These are phyloP conservation scores for Zoanthus solanderi DNA, from an alignment of 92 coral and sea anemone genomes.

Conservation along the genomic window DNA sequence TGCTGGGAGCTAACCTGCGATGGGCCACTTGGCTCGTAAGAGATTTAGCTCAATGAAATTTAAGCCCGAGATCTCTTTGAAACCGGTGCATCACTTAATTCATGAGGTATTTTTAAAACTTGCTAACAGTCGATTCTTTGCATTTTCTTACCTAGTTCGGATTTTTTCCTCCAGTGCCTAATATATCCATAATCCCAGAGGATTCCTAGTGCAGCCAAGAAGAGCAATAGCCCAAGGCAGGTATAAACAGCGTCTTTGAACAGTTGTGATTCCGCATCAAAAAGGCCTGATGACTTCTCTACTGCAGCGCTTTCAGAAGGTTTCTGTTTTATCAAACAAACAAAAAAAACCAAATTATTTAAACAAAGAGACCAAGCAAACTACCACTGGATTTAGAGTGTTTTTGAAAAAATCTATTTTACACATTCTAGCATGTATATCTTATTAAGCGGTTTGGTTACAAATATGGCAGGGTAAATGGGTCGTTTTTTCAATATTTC, in stretches of 20 bases:
- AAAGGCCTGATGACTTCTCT: slow-evolving; percentile 93
- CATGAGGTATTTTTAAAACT: no score
- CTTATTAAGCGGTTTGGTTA: no score
- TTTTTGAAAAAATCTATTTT: no score
- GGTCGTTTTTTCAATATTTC: no score
- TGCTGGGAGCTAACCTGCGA: no score
- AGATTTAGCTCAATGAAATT: no score
- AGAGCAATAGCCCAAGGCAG: slow-evolving; percentile 82
- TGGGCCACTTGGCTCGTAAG: no score
- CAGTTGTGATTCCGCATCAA: slow-evolving; percentile 81
- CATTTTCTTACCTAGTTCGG: slow-evolving; percentile 81
- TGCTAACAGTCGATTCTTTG: not conserved
- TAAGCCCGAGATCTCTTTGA: no score
- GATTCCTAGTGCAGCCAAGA: slow-evolving; percentile 87
- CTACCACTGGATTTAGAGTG: not conserved
- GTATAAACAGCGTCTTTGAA: slow-evolving; percentile 76
- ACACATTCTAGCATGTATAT: no score
- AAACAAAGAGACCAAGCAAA: not conserved
- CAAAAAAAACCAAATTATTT: not conserved
- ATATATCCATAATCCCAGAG: slow-evolving; percentile 98
- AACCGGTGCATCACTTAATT: no score
- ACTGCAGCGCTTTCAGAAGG: slow-evolving; percentile 92
- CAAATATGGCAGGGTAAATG: no score
- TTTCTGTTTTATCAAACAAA: slow-evolving; percentile 57
- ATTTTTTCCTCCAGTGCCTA: slow-evolving; percentile 85